Percentiles rank a stretch among this genome's conserved stretches.
These are phyloP conservation scores for Lepidostoma basale DNA, from an alignment of 1,140 invertebrate genomes.

Conservation along the genomic window DNA sequence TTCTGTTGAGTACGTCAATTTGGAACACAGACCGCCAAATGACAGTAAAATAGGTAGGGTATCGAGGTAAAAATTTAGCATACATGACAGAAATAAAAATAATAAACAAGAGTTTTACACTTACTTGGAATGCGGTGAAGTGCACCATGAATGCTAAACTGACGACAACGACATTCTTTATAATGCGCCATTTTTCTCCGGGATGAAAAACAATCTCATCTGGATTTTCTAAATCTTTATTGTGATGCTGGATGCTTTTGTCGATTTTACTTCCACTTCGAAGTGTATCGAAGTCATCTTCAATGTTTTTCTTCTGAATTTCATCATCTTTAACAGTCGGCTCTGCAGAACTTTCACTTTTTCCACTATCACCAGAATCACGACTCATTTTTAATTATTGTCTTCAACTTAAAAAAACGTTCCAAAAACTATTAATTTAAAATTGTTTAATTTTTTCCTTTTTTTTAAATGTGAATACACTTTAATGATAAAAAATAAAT, in stretches of 20 bases:
- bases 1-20: not conserved
- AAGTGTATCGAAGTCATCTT: too few species aligned
- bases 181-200: conserved; percentile 68
- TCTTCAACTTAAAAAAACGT: too few species aligned
- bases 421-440: too few species aligned
- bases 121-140: conserved; percentile 77
- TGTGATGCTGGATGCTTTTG: too few species aligned
- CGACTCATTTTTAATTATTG: not conserved
- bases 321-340: too few species aligned
- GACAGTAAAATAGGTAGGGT: not conserved
- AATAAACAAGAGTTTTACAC: conserved; percentile 34
- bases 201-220: conserved; percentile 46
- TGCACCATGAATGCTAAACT: conserved; percentile 81
- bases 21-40: not conserved
- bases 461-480: too few species aligned
- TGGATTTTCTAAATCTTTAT: conserved; percentile 18
- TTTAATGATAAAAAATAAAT: too few species aligned
- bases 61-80: not conserved
- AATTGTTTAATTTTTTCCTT: too few species aligned
- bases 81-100: conserved; percentile 14
- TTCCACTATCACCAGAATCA: conserved; percentile 3
- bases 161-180: conserved; percentile 76
- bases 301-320: too few species aligned
- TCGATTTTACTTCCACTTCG: not conserved
- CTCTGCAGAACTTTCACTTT: not conserved